Percentiles rank a stretch among this genome's conserved stretches.
phyloP scores from a whole-genome alignment of 92 coral and sea anemone species.

The Scolanthus callimorphus region DNA sequence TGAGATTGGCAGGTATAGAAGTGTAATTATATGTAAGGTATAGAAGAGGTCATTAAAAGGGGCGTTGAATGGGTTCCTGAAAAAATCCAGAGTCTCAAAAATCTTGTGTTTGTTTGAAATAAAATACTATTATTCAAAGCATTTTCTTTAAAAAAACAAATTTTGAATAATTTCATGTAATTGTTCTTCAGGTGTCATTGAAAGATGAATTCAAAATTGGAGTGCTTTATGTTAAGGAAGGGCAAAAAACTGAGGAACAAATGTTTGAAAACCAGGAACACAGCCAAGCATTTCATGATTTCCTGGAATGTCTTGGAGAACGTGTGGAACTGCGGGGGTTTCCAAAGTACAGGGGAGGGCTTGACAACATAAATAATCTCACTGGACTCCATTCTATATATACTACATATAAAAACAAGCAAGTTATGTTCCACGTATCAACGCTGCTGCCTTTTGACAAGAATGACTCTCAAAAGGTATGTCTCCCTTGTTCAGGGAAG shows the following conservation, averaged over 20 bases:
- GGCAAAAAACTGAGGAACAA: conserved; percentile 85
- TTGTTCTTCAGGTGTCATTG: conserved; percentile 55
- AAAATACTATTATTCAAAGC: too few relatives aligned
- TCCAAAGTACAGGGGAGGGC: conserved; percentile 88
- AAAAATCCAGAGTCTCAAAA: too few relatives aligned
- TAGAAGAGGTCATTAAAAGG: too few relatives aligned
- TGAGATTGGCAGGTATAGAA: too few relatives aligned
- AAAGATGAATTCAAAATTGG: conserved; percentile 94
- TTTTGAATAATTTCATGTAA: background rate
- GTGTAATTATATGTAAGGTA: too few relatives aligned
- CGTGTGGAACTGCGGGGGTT: conserved; percentile 77
- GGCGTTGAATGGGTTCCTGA: too few relatives aligned
- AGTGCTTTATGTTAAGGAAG: conserved; percentile 83
- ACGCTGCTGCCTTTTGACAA: conserved; percentile 87
- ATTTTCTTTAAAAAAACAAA: too few relatives aligned
- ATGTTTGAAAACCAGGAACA: conserved; percentile 79
- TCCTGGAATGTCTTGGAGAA: conserved; percentile 76
- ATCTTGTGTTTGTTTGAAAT: too few relatives aligned
- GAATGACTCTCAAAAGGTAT: conserved; percentile 81
- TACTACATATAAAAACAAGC: conserved; percentile 65
- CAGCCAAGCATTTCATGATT: conserved; percentile 84
- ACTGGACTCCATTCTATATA: conserved; percentile 93
- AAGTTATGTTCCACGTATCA: conserved; percentile 94
- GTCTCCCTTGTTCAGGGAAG: background rate
- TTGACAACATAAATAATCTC: conserved; percentile 67